Conservation (phyloP, 2,888 invertebrate genomes). For the Morinoia aosen region DNA sequence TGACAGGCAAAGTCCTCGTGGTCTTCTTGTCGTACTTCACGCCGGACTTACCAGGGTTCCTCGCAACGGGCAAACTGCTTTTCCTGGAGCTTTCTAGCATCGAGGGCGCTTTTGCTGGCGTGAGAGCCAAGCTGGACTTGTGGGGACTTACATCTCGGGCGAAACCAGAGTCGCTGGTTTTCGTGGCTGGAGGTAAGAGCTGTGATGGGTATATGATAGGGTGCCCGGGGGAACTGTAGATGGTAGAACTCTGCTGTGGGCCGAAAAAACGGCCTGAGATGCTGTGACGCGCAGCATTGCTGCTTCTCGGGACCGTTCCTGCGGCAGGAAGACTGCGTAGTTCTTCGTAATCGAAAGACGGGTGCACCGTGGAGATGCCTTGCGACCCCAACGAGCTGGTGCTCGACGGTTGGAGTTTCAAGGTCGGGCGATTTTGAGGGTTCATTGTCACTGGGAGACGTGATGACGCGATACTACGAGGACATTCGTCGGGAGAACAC, state of each 20-base stretch:
- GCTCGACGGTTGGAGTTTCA: neutral
- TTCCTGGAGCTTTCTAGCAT: neutral
- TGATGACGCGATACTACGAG: neutral
- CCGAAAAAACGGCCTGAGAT: neutral
- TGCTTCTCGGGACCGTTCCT: neutral
- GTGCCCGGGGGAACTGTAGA: constrained; percentile 54
- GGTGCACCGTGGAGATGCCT: constrained; percentile 18
- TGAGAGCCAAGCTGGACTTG: neutral
- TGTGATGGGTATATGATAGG: constrained; percentile 59
- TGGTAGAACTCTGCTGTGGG: constrained; percentile 10
- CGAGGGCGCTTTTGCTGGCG: constrained; percentile 46
- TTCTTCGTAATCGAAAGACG: neutral
- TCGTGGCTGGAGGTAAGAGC: neutral
- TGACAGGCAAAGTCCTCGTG: constrained; percentile 57
- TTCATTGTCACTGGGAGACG: neutral
- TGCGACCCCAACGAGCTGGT: neutral
- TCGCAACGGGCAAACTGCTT: constrained; percentile 55
- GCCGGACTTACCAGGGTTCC: constrained; percentile 48
- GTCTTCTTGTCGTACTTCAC: constrained; percentile 43
- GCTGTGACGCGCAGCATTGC: neutral
- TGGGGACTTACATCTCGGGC: neutral
- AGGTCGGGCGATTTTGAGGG: neutral
- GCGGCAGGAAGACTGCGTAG: neutral
- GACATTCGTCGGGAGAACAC: neutral
- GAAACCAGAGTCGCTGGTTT: neutral